Evolutionary conservation across 2,888 invertebrate genomes (phyloP).

Genomic region (Plebejus argus): DNA sequence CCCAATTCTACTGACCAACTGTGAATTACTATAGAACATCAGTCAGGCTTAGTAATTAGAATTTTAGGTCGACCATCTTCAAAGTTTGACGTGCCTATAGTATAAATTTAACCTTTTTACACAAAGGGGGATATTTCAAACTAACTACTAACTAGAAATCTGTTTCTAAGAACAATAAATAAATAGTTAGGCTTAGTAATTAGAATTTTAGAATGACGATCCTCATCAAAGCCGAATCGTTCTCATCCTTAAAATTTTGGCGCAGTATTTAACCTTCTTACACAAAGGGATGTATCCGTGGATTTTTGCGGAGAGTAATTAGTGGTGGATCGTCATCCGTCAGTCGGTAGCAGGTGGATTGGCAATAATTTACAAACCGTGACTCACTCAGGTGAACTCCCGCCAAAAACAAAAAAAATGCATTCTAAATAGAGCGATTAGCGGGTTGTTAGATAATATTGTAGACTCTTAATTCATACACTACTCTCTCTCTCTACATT

Average conservation of each 20-base stretch:
- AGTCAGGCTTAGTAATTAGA: neutral
- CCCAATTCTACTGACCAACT: neutral
- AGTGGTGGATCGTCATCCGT: neutral
- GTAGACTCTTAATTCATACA: no score
- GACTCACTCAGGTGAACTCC: neutral
- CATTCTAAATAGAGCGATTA: neutral
- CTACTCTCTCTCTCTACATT: no score
- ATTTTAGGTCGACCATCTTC: neutral
- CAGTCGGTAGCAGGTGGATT: slow-evolving; percentile 9
- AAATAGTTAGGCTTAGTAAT: neutral
- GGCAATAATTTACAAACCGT: neutral
- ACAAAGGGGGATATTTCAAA: no score
- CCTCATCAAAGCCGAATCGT: neutral
- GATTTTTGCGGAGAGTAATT: neutral
- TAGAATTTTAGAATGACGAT: neutral
- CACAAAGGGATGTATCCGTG: neutral
- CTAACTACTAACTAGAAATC: no score
- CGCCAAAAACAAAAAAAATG: slow-evolving; percentile 7
- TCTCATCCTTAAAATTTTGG: neutral
- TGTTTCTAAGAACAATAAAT: neutral
- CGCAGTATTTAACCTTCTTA: no score
- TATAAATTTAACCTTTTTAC: no score
- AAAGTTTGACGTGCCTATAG: neutral
- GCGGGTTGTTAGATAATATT: neutral
- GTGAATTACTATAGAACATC: neutral